Evolutionary conservation across 2,113 vertebrate genomes (phyloP).

Genomic region (Tichodroma muraria): DNA sequence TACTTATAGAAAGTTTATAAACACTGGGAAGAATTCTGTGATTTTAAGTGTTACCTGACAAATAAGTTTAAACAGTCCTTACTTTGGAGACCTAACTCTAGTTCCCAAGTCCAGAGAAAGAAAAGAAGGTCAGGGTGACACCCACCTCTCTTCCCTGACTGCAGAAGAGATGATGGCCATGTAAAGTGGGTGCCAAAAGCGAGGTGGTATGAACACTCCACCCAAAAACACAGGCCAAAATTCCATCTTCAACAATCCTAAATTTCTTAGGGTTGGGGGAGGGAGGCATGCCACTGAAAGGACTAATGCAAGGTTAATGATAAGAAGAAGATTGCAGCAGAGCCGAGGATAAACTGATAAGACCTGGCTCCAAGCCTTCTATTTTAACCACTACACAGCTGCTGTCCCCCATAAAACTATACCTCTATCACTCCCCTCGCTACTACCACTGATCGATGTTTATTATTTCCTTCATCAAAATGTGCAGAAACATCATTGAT

Average conservation of each 20-base stretch:
- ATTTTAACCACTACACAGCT: slow-evolving; percentile 25
- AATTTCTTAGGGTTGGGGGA: not conserved
- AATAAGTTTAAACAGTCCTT: not conserved
- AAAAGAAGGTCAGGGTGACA: not conserved
- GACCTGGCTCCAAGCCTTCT: not conserved
- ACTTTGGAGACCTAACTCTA: not conserved
- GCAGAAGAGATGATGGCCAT: not conserved
- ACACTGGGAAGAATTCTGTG: not conserved
- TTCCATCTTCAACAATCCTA: slow-evolving; percentile 3
- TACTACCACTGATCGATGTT: not conserved
- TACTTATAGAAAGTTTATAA: not conserved
- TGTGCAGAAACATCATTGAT: not conserved
- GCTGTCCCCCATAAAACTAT: not conserved
- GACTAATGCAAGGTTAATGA: slow-evolving; percentile 34
- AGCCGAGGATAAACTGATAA: slow-evolving; percentile 18
- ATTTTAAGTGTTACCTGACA: not conserved
- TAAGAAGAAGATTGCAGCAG: slow-evolving; percentile 28
- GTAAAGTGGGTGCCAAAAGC: not conserved
- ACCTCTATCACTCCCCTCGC: not conserved
- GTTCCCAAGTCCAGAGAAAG: not conserved
- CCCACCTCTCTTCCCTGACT: not conserved
- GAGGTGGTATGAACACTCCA: not conserved
- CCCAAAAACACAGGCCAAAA: slow-evolving; percentile 15
- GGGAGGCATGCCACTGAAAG: not conserved
- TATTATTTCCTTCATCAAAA: not conserved